A percentile compares a stretch with the other conserved stretches of the same genome.
Evolutionary conservation across 1,140 invertebrate species (phyloP).

Genomic region (Bombus waltoni): DNA sequence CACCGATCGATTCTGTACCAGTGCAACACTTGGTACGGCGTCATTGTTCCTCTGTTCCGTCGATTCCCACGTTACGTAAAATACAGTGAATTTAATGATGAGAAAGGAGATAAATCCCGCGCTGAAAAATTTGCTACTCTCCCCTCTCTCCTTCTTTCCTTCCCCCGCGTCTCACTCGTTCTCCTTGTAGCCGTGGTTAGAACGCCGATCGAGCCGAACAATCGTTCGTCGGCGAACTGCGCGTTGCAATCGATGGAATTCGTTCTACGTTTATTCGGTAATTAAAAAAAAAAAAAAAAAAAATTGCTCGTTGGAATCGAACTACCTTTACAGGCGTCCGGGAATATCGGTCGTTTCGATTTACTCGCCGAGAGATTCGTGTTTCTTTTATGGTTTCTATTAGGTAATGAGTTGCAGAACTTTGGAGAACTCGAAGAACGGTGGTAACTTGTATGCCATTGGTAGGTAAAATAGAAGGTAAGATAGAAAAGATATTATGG

Average conservation of each 20-base stretch:
- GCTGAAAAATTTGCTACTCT: conserved; percentile 33
- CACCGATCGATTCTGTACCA: conserved; percentile 53
- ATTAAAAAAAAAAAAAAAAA: neutral
- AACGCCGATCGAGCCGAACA: conserved; percentile 29
- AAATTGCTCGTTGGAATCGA: neutral
- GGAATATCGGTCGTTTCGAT: neutral
- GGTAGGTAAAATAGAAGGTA: neutral
- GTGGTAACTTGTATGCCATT: neutral
- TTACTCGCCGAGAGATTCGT: neutral
- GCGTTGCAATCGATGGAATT: conserved; percentile 30
- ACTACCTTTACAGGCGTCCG: neutral
- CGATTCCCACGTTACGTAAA: conserved; percentile 56
- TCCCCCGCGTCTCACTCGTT: neutral
- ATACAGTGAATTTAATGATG: conserved; percentile 50
- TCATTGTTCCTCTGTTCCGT: conserved; percentile 39
- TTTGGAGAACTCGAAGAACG: neutral
- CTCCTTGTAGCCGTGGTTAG: neutral
- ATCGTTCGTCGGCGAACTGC: conserved; percentile 8
- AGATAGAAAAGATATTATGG: no score
- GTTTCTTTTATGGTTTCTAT: neutral
- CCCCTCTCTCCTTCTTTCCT: neutral
- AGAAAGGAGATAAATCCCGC: conserved; percentile 51
- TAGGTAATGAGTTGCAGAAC: neutral
- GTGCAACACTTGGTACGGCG: conserved; percentile 38
- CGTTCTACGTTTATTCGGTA: conserved; percentile 13